phyloP scores from a whole-genome alignment of 1,140 invertebrate genomes.

The Eurosta solidaginis region DNA sequence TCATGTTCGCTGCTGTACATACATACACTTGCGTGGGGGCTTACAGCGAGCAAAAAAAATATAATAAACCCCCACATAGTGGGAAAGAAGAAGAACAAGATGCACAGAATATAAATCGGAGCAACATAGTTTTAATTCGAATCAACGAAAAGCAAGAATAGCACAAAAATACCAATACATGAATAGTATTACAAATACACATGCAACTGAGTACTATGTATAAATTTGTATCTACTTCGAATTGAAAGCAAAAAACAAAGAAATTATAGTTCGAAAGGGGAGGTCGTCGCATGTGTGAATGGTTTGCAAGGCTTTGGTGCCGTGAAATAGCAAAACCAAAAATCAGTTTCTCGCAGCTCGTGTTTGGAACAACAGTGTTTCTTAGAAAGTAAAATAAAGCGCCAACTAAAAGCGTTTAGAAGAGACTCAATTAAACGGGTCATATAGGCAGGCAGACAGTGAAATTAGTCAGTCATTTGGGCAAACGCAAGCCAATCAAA shows the following conservation, averaged over 20 bases:
- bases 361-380: constrained; percentile 35
- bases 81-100: no score
- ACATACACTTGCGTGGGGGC: no score
- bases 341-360: constrained; percentile 37
- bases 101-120: no score
- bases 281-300: neutral
- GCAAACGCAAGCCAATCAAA: neutral
- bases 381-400: neutral
- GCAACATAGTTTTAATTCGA: no score
- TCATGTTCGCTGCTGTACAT: no score
- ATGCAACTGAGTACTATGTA: no score
- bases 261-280: neutral
- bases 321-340: neutral
- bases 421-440: constrained; percentile 28
- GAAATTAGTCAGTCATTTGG: constrained; percentile 11
- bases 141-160: no score
- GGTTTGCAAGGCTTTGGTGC: neutral
- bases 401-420: neutral
- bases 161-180: no score
- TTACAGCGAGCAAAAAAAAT: no score
- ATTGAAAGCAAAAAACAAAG: neutral
- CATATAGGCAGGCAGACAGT: constrained; percentile 18
- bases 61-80: no score
- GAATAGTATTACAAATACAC: no score
- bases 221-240: no score